Evolutionary conservation across 2,888 invertebrate species (phyloP).

Genomic region (Stenurella melanura): DNA sequence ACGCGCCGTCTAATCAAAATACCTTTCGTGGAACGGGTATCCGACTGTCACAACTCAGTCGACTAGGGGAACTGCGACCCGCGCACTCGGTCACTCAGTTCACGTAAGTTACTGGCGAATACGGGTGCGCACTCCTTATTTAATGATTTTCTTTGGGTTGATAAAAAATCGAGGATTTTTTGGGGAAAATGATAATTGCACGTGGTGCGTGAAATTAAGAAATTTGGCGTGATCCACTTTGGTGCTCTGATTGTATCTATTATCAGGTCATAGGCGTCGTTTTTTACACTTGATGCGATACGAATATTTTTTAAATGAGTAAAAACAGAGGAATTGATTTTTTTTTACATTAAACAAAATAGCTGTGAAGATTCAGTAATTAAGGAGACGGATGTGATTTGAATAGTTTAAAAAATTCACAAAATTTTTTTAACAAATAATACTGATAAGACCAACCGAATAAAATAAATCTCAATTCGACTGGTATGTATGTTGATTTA

Average conservation of each 20-base stretch:
- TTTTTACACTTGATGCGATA: background rate
- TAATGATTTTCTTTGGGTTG: constrained; percentile 37
- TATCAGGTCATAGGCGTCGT: constrained; percentile 1
- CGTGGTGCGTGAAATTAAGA: constrained; percentile 32
- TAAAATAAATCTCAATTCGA: too few species aligned
- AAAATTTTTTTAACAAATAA: too few species aligned
- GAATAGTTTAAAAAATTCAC: too few species aligned
- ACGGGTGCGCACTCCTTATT: constrained; percentile 34
- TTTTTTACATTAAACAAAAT: too few species aligned
- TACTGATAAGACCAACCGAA: too few species aligned
- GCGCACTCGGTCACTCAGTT: constrained; percentile 4
- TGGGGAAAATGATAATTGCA: constrained; percentile 12
- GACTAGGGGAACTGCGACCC: constrained; percentile 15
- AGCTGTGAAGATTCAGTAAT: too few species aligned
- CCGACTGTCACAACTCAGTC: constrained; percentile 25
- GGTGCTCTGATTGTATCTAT: background rate
- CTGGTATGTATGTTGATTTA: too few species aligned
- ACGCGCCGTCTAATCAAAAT: constrained; percentile 20
- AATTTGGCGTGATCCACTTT: constrained; percentile 29
- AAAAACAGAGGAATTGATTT: too few species aligned
- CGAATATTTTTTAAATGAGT: background rate
- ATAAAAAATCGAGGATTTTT: constrained; percentile 13
- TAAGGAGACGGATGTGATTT: too few species aligned
- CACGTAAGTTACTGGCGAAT: constrained; percentile 33
- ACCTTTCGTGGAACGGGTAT: background rate